Evolutionary conservation across 1,140 invertebrate genomes (phyloP).

Genomic region (Heliconius congener): DNA sequence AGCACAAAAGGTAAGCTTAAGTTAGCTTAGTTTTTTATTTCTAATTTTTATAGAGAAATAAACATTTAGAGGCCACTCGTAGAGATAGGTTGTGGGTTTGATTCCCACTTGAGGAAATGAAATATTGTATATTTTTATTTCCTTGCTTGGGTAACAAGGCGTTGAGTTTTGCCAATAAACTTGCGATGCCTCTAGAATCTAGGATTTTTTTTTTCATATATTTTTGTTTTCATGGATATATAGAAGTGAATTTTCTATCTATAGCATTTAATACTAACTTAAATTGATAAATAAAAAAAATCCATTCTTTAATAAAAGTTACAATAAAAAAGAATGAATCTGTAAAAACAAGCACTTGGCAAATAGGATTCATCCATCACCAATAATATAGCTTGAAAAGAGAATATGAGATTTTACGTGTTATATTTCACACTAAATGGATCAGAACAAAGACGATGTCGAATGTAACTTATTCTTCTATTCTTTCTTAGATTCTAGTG

Average conservation of each 20-base stretch:
- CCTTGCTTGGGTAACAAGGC: too few species aligned
- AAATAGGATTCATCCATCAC: neutral
- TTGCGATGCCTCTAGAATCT: too few species aligned
- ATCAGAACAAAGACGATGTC: neutral
- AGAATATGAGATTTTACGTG: conserved; percentile 1
- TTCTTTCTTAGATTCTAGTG: neutral
- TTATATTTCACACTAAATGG: conserved; percentile 8
- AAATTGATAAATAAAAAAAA: too few species aligned
- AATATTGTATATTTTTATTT: too few species aligned
- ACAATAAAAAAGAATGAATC: neutral
- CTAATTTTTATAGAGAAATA: neutral
- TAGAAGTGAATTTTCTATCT: too few species aligned
- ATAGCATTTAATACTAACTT: too few species aligned
- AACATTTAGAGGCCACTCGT: neutral
- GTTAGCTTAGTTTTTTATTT: neutral
- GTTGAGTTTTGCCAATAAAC: too few species aligned
- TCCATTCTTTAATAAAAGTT: neutral
- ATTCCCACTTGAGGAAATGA: too few species aligned
- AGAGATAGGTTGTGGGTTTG: too few species aligned
- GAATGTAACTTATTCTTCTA: neutral
- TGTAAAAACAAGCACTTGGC: neutral
- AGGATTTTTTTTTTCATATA: too few species aligned
- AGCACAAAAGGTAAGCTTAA: conserved; percentile 67
- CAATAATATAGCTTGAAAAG: neutral
- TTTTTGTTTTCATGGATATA: too few species aligned